phyloP scores from a whole-genome alignment of 2,888 invertebrate genomes.

The Plebejus argus region DNA sequence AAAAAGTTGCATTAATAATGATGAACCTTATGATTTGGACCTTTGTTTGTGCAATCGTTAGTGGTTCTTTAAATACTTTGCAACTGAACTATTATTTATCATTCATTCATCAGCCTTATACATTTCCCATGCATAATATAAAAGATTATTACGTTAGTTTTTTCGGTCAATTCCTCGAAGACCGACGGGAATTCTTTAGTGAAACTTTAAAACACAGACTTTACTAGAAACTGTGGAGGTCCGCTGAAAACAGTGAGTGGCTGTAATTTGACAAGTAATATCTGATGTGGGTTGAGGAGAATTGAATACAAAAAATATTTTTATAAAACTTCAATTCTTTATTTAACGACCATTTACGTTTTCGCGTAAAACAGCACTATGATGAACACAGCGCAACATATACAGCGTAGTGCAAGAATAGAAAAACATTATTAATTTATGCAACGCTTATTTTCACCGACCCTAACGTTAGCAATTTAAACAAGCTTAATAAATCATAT shows the following conservation, averaged over 20 bases:
- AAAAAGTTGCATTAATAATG: too few species aligned
- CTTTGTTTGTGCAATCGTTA: too few species aligned
- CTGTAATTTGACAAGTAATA: background rate
- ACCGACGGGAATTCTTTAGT: background rate
- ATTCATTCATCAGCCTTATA: too few species aligned
- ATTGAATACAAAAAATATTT: background rate
- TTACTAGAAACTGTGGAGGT: background rate
- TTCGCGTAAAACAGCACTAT: too few species aligned
- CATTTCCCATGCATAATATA: background rate
- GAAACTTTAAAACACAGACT: background rate
- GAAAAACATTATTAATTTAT: too few species aligned
- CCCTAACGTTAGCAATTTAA: too few species aligned
- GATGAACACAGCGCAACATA: too few species aligned
- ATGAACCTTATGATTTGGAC: too few species aligned
- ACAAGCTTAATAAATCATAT: too few species aligned
- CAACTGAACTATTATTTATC: background rate
- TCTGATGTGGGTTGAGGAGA: background rate
- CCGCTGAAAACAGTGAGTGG: background rate
- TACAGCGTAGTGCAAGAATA: too few species aligned
- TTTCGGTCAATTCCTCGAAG: background rate
- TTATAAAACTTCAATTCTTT: background rate
- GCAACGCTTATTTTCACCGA: too few species aligned
- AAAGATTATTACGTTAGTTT: background rate
- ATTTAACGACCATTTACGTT: too few species aligned
- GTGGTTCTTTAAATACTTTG: background rate